These are phyloP conservation scores for Malurus melanocephalus DNA, from an alignment of 2,113 vertebrate species.

Conservation along the genomic window DNA sequence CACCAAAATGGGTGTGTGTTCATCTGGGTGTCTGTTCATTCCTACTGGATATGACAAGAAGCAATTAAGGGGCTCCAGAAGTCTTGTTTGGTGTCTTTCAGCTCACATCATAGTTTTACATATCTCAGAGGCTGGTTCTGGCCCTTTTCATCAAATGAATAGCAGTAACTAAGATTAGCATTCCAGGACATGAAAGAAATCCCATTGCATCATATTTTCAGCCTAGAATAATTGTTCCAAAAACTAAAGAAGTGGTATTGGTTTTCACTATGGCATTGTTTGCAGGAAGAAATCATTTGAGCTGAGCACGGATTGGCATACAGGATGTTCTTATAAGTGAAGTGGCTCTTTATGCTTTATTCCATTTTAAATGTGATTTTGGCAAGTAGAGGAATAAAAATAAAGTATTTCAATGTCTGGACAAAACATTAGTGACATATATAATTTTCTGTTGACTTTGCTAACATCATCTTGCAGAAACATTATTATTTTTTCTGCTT, in stretches of 20 bases:
- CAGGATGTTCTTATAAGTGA: constrained; percentile 36
- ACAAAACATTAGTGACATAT: constrained; percentile 9
- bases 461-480: constrained; percentile 14
- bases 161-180: not conserved
- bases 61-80: not conserved
- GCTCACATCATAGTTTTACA: not conserved
- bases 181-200: not conserved
- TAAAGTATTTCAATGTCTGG: constrained; percentile 15
- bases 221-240: not conserved
- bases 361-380: constrained; percentile 43
- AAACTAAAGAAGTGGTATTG: not conserved
- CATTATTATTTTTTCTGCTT: constrained; percentile 33
- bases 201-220: not conserved
- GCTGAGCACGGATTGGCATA: constrained; percentile 8
- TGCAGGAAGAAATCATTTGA: constrained; percentile 24
- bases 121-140: not conserved
- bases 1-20: not conserved
- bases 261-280: constrained; percentile 14
- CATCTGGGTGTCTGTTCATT: not conserved
- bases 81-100: not conserved
- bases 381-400: constrained; percentile 25
- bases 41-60: not conserved
- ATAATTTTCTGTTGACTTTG: constrained; percentile 44
- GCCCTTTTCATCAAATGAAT: not conserved
- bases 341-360: constrained; percentile 16